Evolutionary conservation across 2,113 vertebrate genomes (phyloP).

Genomic region (Cyanoliseus patagonus): DNA sequence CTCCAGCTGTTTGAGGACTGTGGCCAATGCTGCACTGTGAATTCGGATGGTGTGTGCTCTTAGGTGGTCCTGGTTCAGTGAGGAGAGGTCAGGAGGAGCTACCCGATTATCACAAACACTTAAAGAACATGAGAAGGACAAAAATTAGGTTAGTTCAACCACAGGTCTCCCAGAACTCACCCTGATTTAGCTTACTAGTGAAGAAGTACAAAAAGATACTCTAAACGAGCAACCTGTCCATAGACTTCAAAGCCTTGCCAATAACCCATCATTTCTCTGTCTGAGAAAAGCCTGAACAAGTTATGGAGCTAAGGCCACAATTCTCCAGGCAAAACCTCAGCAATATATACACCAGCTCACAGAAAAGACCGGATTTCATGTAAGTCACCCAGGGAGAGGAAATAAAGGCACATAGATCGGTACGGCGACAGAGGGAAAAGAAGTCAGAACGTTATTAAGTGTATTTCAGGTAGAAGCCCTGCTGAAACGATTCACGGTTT

Average conservation of each 20-base stretch:
- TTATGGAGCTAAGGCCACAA: not conserved
- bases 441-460: fast-evolving
- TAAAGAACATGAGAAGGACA: not conserved
- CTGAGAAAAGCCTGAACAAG: not conserved
- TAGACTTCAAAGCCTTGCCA: not conserved
- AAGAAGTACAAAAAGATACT: fast-evolving
- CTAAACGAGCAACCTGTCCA: not conserved
- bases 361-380: not conserved
- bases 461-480: not conserved
- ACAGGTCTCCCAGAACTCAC: not conserved
- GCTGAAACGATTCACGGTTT: not conserved
- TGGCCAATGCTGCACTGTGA: fast-evolving
- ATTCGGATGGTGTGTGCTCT: fast-evolving
- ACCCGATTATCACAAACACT: not conserved
- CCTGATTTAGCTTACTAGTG: not conserved
- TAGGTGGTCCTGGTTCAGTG: not conserved
- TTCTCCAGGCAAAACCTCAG: not conserved
- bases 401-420: not conserved
- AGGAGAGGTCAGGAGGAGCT: not conserved
- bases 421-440: not conserved
- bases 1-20: fast-evolving
- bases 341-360: fast-evolving
- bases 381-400: not conserved
- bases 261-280: no score
- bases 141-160: not conserved